These are phyloP conservation scores for Thumatha senex DNA, from an alignment of 2,888 invertebrate species.

Conservation along the genomic window DNA sequence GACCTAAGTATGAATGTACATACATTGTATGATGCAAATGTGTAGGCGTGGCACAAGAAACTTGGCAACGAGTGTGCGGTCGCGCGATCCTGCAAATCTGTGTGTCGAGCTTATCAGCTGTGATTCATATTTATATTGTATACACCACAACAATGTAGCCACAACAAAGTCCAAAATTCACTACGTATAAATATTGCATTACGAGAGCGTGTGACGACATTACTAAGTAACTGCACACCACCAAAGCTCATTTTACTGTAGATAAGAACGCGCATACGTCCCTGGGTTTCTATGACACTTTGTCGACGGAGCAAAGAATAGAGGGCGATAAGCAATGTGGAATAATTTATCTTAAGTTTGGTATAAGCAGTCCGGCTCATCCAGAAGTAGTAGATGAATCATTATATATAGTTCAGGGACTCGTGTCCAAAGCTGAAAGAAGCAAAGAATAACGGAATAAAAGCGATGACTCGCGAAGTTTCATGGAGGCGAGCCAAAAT, in stretches of 20 bases:
- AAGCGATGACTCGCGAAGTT: slow-evolving; percentile 60
- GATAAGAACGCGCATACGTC: slow-evolving; percentile 71
- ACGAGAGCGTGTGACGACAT: slow-evolving; percentile 48
- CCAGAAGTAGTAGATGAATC: slow-evolving; percentile 60
- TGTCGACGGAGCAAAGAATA: slow-evolving; percentile 71
- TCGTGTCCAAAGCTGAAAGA: slow-evolving; percentile 64
- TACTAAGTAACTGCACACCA: slow-evolving; percentile 61
- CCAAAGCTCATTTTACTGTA: slow-evolving; percentile 67
- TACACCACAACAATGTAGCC: slow-evolving; percentile 44
- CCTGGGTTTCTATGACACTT: slow-evolving; percentile 69
- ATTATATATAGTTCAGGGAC: slow-evolving; percentile 72
- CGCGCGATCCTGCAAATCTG: slow-evolving; percentile 73
- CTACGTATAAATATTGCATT: slow-evolving; percentile 43
- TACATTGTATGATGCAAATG: slow-evolving; percentile 70
- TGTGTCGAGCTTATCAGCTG: slow-evolving; percentile 72
- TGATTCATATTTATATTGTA: slow-evolving; percentile 69
- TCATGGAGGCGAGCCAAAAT: slow-evolving; percentile 41
- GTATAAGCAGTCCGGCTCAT: slow-evolving; percentile 66
- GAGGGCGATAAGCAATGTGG: slow-evolving; percentile 75
- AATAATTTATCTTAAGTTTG: slow-evolving; percentile 78
- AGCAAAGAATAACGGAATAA: slow-evolving; percentile 67
- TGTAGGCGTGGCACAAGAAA: slow-evolving; percentile 69
- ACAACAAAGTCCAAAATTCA: slow-evolving; percentile 31
- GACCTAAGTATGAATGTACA: slow-evolving; percentile 28
- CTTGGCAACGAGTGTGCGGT: slow-evolving; percentile 68